A percentile compares a stretch with the other conserved stretches of the same genome.
These are phyloP conservation scores for Pteromalus puparum DNA, from an alignment of 1,140 invertebrate genomes.

Conservation along the genomic window DNA sequence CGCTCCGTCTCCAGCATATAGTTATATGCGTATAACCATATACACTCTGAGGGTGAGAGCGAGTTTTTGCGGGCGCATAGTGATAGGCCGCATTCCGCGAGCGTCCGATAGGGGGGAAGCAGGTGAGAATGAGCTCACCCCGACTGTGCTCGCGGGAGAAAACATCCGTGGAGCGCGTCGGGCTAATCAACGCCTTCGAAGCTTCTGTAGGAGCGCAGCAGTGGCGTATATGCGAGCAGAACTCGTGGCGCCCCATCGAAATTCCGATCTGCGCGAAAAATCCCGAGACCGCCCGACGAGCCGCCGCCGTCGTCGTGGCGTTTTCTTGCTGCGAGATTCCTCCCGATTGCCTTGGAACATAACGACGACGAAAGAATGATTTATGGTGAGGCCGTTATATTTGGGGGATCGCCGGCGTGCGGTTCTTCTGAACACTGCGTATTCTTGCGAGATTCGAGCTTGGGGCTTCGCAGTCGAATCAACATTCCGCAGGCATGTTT, in stretches of 20 bases:
- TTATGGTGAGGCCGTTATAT: not conserved
- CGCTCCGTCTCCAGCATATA: not conserved
- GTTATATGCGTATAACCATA: not conserved
- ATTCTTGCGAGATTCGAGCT: not conserved
- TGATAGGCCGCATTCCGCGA: constrained; percentile 64
- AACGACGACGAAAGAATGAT: constrained; percentile 17
- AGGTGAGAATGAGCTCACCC: constrained; percentile 61
- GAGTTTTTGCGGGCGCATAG: constrained; percentile 61
- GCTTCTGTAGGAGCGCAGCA: constrained; percentile 40
- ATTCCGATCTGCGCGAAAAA: constrained; percentile 64
- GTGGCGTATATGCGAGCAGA: constrained; percentile 36
- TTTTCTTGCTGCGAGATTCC: constrained; percentile 26
- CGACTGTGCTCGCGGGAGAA: constrained; percentile 60
- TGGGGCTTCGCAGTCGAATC: not conserved
- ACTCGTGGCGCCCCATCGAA: constrained; percentile 63
- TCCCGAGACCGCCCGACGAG: constrained; percentile 25
- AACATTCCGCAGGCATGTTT: constrained; percentile 15
- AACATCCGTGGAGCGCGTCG: constrained; percentile 69
- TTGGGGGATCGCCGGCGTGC: not conserved
- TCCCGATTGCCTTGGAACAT: not conserved
- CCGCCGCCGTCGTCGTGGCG: not conserved
- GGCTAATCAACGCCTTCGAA: constrained; percentile 70
- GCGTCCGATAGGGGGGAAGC: not conserved
- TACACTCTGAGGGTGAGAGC: constrained; percentile 3
- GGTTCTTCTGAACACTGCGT: not conserved